Evolutionary conservation across 2,888 invertebrate genomes (phyloP).

Genomic region (Lepidocyrtinus sp.): DNA sequence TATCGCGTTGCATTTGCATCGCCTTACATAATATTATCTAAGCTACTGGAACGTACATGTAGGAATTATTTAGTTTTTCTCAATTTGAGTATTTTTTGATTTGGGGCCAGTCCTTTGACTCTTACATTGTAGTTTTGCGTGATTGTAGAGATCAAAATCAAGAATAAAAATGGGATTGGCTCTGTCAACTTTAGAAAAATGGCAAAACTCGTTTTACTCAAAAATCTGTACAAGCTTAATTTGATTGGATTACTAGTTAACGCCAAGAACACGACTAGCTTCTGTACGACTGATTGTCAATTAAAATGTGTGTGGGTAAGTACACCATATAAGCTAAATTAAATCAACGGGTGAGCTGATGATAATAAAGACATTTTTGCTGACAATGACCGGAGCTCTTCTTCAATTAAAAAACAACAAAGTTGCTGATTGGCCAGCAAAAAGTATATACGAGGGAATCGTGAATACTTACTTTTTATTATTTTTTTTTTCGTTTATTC

Average conservation of each 20-base stretch:
- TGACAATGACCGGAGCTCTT: not conserved
- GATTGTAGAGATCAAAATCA: constrained; percentile 4
- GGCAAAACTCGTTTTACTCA: not conserved
- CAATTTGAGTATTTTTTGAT: not conserved
- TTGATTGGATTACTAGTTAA: constrained; percentile 19
- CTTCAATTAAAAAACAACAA: not conserved
- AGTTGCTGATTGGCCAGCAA: not conserved
- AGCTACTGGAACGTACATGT: not conserved
- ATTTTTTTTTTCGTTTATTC: not conserved
- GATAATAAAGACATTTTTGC: constrained; percentile 31
- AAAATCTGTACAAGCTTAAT: not conserved
- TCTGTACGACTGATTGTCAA: not conserved
- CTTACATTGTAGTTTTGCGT: not conserved
- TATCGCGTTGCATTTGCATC: not conserved
- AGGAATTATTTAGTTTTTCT: too few relatives aligned
- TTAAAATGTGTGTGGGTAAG: not conserved
- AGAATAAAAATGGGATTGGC: constrained; percentile 17
- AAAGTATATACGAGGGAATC: not conserved
- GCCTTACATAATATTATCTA: not conserved
- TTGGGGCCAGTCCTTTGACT: not conserved
- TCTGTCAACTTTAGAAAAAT: not conserved
- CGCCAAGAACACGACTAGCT: not conserved
- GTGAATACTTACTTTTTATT: not conserved
- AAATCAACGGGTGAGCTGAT: constrained; percentile 5
- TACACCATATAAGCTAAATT: not conserved